Base-by-base conservation (phyloP, 2,888 invertebrate genomes). In the Omphaloscelis lunosa region DNA sequence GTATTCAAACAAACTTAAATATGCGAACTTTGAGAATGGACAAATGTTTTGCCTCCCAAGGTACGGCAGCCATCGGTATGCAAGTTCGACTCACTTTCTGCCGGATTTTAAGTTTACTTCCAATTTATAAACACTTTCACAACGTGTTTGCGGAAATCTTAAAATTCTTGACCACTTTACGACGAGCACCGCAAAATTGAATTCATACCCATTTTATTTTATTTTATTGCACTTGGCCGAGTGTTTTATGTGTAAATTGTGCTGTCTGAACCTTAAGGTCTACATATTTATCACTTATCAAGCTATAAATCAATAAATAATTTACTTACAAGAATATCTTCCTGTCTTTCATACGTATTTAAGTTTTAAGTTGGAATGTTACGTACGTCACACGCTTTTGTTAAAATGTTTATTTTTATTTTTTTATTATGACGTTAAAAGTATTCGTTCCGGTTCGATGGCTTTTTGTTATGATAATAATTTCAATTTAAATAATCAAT, bases 201-300 rank as follows among this genome's bases (percentile, higher is more conserved):
- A 72, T 65, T 61, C 65, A 63, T 45, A 20, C 62, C 48, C 69
- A 85, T 83, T 74, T 61, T 41, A 79, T 83, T 88, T 88, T 80
- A 87, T 87, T 82, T 88, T 83, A 88, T 88, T 77, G 63, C 83
- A 53, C 27, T 73, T 78, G 62, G 58, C 48, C 66, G 73, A 65
- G 45, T 71, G 59, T 80, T 77, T 82, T 83, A 77, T 71, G 53
- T 23, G 78, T 72, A 79, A 72, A 82, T 75, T 82, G 72, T 76
- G 58, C 53, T 85, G 70, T 77, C 78, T 17, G 62, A n/a, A 34
- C 56, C 61, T 75, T 83, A 77, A 79, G 58, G 69, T 45, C 34
- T 56, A 59, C 71, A 74, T 83, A 82, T 88, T 85, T 82, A 88
- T 88, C 70, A 80, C 71, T 78, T 87, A 75, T 75, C 67, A 78